A percentile compares a stretch with the other conserved stretches of the same genome.
These are phyloP conservation scores for Lasiurus cinereus DNA, from an alignment of 2,113 vertebrate species.

Conservation along the genomic window DNA sequence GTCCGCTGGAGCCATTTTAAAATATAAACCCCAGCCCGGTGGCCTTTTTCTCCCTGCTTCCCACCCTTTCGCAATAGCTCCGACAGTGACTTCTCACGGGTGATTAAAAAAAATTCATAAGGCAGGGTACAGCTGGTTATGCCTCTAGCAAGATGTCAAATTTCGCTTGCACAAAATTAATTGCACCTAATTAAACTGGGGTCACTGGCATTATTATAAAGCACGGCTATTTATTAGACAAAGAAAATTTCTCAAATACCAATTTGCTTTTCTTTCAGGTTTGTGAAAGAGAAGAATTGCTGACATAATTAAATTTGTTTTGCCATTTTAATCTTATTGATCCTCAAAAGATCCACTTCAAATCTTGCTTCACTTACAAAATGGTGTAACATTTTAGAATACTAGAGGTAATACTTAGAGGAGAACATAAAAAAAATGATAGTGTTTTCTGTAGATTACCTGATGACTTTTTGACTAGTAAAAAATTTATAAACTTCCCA, in stretches of 20 bases:
- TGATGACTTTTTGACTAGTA: background rate
- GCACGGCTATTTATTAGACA: slow-evolving; percentile 80
- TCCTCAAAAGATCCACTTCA: slow-evolving; percentile 57
- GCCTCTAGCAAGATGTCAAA: slow-evolving; percentile 83
- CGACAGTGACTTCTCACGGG: slow-evolving; percentile 49
- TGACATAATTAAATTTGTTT: slow-evolving; percentile 76
- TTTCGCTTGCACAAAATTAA: slow-evolving; percentile 78
- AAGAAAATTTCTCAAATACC: slow-evolving; percentile 79
- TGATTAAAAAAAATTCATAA: slow-evolving; percentile 57
- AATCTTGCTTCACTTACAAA: slow-evolving; percentile 51
- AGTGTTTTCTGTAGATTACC: background rate
- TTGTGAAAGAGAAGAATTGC: slow-evolving; percentile 72
- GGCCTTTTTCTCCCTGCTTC: slow-evolving; percentile 34
- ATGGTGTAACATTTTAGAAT: slow-evolving; percentile 52
- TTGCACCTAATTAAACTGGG: slow-evolving; percentile 84
- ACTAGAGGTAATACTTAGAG: background rate
- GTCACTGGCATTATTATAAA: slow-evolving; percentile 81
- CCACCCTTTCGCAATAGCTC: background rate
- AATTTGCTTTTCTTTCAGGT: slow-evolving; percentile 82
- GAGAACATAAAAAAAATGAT: background rate
- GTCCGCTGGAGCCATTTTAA: slow-evolving; percentile 47
- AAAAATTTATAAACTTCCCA: background rate
- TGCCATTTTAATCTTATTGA: slow-evolving; percentile 72
- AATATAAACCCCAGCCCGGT: slow-evolving; percentile 21
- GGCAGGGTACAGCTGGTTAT: slow-evolving; percentile 79